Evolutionary conservation across 1,140 invertebrate genomes (phyloP), one percentile per base, ranked within the genome.

Genomic region (Drosophila rhopaloa): DNA sequence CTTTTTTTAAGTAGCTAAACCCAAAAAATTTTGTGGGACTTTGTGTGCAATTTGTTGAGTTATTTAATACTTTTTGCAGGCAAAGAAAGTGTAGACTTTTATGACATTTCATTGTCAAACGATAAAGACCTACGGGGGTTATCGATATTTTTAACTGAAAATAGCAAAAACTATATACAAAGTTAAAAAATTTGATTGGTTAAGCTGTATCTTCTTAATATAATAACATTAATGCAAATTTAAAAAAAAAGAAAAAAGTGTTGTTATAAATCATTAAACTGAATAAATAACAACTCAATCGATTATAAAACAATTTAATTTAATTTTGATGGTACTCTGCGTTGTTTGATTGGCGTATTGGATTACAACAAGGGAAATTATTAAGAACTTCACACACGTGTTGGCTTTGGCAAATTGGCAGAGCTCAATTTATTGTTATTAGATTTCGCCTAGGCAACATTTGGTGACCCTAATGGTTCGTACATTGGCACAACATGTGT

Each of bases 371-470:
- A 16, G 1, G 13, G n/a, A 5, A 43, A 43, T n/a, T 43, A 8
- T 37, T 14, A 37, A 10, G n/a, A 56, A 40, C 59, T 62, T 41
- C 43, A 46, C 60, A 37, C 55, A 61, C 60, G 46, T 61, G 63
- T 54, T 76, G 62, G 43, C 56, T 70, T 65, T 59, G 55, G 55
- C 72, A 81, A 81, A 81, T 81, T 81, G 57, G 61, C 53, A 72
- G 76, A 67, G 46, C 32, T 73, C 79, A 81, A 81, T 81, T 81
- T 67, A 77, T 76, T 81, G 76, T 74, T 81, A 81, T 81, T 81
- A 76, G 60, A 63, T 81, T 81, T 57, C 19, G 53, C 37, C 35
- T 40, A 41, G 29, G 37, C 60, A 66, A 51, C 60, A 67, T 66
- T 67, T 51, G 65, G 63, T 24, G 37, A 65, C 65, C 44, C 59